A percentile compares a stretch with the other conserved stretches of the same genome.
phyloP scores from a whole-genome alignment of 2,888 invertebrate species.

The Creontiades dilutus region DNA sequence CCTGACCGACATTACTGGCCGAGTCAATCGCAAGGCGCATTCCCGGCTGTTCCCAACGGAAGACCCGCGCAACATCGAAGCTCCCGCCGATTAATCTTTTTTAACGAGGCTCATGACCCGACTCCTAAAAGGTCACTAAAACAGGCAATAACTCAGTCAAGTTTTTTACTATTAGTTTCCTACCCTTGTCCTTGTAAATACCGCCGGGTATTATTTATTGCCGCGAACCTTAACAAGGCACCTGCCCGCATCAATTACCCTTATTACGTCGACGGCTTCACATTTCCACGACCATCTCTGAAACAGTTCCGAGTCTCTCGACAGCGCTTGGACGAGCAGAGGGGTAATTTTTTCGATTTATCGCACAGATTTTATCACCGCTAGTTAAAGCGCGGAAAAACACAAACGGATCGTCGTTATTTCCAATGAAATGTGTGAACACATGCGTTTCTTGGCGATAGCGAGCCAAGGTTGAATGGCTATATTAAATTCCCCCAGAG shows the following conservation, averaged over 20 bases:
- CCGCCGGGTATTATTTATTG: constrained; percentile 62
- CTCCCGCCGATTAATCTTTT: constrained; percentile 67
- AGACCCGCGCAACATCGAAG: constrained; percentile 31
- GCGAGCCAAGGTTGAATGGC: constrained; percentile 44
- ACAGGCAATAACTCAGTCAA: constrained; percentile 63
- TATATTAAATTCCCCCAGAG: constrained; percentile 27
- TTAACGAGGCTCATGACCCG: constrained; percentile 71
- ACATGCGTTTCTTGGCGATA: constrained; percentile 44
- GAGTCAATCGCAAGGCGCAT: neutral
- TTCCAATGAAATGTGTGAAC: constrained; percentile 59
- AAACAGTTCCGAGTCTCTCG: constrained; percentile 14
- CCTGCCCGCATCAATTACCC: constrained; percentile 70
- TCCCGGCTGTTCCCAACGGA: neutral
- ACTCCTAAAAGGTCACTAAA: constrained; percentile 70
- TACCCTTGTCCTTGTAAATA: constrained; percentile 69
- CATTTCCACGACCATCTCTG: constrained; percentile 60
- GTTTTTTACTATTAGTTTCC: constrained; percentile 59
- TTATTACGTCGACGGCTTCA: constrained; percentile 66
- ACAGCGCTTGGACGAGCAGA: neutral
- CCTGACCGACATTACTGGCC: neutral
- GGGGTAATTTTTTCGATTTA: constrained; percentile 48
- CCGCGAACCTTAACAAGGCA: constrained; percentile 65
- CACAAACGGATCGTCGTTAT: constrained; percentile 61
- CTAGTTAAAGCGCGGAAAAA: constrained; percentile 10
- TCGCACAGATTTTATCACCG: constrained; percentile 40